Percentiles rank a stretch among this genome's conserved stretches.
These are phyloP conservation scores for Monochamus alternatus DNA, from an alignment of 2,888 invertebrate genomes.

Conservation along the genomic window DNA sequence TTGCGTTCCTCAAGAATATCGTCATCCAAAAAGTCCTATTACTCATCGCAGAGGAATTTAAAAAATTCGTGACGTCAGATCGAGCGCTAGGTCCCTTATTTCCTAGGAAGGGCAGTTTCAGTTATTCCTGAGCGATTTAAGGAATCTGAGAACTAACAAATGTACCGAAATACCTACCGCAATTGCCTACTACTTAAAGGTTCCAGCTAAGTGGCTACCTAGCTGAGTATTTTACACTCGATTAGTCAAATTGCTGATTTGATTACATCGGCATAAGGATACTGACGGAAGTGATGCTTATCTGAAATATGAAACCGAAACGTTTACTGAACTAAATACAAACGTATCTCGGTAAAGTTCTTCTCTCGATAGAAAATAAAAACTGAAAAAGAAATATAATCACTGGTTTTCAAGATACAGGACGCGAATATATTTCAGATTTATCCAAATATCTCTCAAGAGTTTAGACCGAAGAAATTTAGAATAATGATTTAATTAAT, in stretches of 20 bases:
- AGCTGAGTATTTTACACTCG: slow-evolving; percentile 24
- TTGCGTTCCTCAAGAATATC: background rate
- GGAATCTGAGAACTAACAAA: slow-evolving; percentile 17
- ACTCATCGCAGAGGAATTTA: background rate
- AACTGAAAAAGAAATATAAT: too few species aligned
- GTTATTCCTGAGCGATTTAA: slow-evolving; percentile 14
- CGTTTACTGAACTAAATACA: too few species aligned
- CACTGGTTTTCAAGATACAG: too few species aligned
- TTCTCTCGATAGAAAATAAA: too few species aligned
- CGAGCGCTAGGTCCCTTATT: background rate
- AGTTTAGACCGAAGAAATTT: too few species aligned
- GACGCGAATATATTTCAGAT: too few species aligned
- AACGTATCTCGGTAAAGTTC: too few species aligned
- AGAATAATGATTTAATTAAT: too few species aligned
- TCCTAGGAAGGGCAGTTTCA: slow-evolving; percentile 6
- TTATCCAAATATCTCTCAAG: too few species aligned
- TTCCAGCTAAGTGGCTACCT: slow-evolving; percentile 12
- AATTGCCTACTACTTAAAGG: slow-evolving; percentile 2
- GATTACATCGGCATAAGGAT: slow-evolving; percentile 7
- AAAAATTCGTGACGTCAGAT: background rate
- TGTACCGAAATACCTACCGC: slow-evolving; percentile 21
- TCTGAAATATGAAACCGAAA: background rate
- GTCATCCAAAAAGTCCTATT: background rate
- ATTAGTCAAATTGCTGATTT: slow-evolving; percentile 14
- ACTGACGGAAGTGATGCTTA: slow-evolving; percentile 2